Evolutionary conservation across 2,113 vertebrate genomes (phyloP).

Genomic region (Pseudorasbora parva): DNA sequence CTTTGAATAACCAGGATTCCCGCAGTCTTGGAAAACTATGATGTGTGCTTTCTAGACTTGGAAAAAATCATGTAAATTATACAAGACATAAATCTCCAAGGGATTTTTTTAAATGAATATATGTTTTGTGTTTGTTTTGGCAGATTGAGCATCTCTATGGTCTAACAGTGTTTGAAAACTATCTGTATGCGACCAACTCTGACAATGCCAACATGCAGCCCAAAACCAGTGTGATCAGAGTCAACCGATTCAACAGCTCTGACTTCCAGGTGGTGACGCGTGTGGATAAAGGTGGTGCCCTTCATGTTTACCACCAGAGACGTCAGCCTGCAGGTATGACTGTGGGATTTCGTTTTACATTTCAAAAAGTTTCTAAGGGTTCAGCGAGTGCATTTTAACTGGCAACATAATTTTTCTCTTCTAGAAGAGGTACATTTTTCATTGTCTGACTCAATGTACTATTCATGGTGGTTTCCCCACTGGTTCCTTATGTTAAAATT

Average conservation of each 20-base stretch:
- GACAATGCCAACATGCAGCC: slow-evolving; percentile 94
- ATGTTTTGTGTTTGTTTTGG: slow-evolving; percentile 11
- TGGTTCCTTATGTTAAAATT: background rate
- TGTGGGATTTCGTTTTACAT: background rate
- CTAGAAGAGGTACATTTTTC: background rate
- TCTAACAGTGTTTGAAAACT: slow-evolving; percentile 96
- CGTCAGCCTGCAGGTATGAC: slow-evolving; percentile 89
- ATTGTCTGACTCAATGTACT: background rate
- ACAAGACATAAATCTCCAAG: background rate
- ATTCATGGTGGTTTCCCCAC: background rate
- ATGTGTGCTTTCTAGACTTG: background rate
- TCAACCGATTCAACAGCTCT: slow-evolving; percentile 95
- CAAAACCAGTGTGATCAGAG: slow-evolving; percentile 94
- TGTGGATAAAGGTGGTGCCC: slow-evolving; percentile 89
- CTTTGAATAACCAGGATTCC: background rate
- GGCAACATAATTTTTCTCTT: background rate
- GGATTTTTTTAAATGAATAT: background rate
- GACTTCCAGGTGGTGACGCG: slow-evolving; percentile 94
- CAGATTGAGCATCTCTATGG: slow-evolving; percentile 95
- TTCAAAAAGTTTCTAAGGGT: background rate
- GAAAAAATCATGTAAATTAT: background rate
- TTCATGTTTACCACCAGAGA: slow-evolving; percentile 96
- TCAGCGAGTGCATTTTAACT: background rate
- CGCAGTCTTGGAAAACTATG: background rate
- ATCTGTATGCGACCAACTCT: slow-evolving; percentile 94